phyloP scores from a whole-genome alignment of 2,113 vertebrate species.

The Crotalus horridus region DNA sequence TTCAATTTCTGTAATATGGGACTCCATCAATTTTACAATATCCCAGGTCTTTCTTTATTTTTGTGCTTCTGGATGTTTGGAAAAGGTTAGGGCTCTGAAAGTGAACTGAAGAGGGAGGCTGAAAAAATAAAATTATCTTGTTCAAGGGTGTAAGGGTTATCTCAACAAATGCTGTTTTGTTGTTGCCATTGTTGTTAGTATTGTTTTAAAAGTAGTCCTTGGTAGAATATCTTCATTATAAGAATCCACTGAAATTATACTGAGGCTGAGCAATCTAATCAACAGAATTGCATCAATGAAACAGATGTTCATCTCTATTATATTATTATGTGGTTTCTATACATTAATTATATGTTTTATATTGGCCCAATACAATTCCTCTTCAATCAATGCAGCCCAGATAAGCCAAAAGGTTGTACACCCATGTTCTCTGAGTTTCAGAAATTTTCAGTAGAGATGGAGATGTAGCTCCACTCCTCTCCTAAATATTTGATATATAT shows the following conservation, averaged over 20 bases:
- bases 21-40: background rate
- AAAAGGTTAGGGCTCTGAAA: background rate
- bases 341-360: background rate
- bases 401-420: background rate
- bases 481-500: background rate
- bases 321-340: background rate
- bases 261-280: background rate
- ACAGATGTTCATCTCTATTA: background rate
- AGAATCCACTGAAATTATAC: background rate
- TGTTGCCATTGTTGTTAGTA: background rate
- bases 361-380: too few species aligned
- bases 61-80: background rate
- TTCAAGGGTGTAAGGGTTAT: constrained; percentile 18
- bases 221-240: background rate
- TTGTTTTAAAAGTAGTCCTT: constrained; percentile 22
- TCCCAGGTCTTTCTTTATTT: background rate
- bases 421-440: background rate
- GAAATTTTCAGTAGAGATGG: background rate
- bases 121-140: background rate
- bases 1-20: background rate
- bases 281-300: background rate
- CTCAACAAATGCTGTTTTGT: background rate
- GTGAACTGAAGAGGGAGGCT: background rate
- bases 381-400: background rate
- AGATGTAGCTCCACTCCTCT: background rate